A percentile compares a stretch with the other conserved stretches of the same genome.
Conservation (phyloP, 2,888 invertebrate genomes). For the Euproctis similis region DNA sequence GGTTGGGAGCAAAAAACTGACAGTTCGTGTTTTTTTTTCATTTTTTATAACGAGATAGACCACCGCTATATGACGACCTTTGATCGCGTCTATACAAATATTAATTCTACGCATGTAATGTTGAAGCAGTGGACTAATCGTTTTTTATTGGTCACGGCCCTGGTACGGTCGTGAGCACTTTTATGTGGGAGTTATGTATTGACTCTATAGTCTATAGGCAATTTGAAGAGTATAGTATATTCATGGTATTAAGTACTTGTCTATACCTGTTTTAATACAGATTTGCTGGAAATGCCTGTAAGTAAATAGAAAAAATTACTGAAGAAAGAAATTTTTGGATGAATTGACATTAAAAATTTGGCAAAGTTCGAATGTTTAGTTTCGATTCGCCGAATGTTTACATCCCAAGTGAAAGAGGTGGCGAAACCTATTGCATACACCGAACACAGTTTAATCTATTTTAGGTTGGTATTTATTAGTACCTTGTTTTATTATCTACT, state of each 20-base stretch:
- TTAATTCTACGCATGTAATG: slow-evolving; percentile 59
- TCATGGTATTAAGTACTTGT: slow-evolving; percentile 6
- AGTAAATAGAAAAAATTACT: too few species aligned
- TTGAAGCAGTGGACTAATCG: slow-evolving; percentile 47
- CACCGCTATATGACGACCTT: slow-evolving; percentile 47
- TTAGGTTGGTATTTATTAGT: too few species aligned
- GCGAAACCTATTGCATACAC: too few species aligned
- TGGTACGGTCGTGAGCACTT: slow-evolving; percentile 33
- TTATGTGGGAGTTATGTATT: slow-evolving; percentile 47
- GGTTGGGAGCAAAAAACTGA: slow-evolving; percentile 56
- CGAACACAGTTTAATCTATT: too few species aligned
- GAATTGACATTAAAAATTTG: too few species aligned
- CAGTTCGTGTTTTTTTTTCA: too few species aligned
- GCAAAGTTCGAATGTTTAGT: too few species aligned
- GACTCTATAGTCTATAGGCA: slow-evolving; percentile 27
- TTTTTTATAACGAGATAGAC: slow-evolving; percentile 51
- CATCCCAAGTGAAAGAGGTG: too few species aligned
- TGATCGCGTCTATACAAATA: slow-evolving; percentile 65
- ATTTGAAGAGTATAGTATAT: slow-evolving; percentile 30
- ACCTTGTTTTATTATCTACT: too few species aligned
- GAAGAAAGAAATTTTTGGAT: too few species aligned
- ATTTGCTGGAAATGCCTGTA: too few species aligned
- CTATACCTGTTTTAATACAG: slow-evolving; percentile 1
- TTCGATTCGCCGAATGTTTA: too few species aligned
- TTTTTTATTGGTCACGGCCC: slow-evolving; percentile 50